Evolutionary conservation across 2,797 vertebrate genomes (phyloP), one percentile per base, ranked within the genome.

Genomic region (Tenualosa ilisha): DNA sequence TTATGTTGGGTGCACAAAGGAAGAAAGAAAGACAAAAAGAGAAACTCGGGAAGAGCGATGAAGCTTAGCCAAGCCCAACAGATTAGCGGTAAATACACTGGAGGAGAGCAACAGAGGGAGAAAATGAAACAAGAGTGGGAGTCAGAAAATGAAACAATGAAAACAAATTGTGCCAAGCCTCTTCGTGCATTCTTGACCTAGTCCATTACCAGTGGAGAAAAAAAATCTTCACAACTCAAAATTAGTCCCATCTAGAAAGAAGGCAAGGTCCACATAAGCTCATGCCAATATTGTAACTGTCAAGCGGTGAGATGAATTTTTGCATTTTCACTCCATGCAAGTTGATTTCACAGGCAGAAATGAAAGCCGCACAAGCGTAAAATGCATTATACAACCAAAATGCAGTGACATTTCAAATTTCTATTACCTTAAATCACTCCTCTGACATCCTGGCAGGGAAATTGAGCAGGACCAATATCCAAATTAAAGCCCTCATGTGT

Each of bases 391-490:
- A 20, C 72, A 79, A 40, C 5, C 72, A 43, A 79, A 79, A 79
- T 46, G 72, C 40, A 79, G 72, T 79, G 72, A 79, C 72, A 79
- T 79, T 79, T 79, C 17, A 13, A 40, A 46, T 79, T 22, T 43
- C 72, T 43, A 79, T 79, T 46, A 46, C 40, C 37, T 43, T 46
- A 46, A 79, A 79, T 79, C 40, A 79, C 72, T 20, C 20, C 37
- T 8, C 20, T 22, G 37, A 22, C 72, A 46, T 40, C 72, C 72
- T 20, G 3, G 26, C 37, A 22, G 72, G 43, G 17, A 22, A 43
- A 17, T 46, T 22, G 40, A 79, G 72, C 17, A 37, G 17, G 72
- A 17, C 17, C 20, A 6, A 20, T 79, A 22, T 79, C 46, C 15
- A 46, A 46, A 43, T 79, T 46, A 43, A 79, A 46, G 40, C 17